Conservation (phyloP, 2,797 vertebrate genomes). For the Poeciliopsis presidionis region DNA sequence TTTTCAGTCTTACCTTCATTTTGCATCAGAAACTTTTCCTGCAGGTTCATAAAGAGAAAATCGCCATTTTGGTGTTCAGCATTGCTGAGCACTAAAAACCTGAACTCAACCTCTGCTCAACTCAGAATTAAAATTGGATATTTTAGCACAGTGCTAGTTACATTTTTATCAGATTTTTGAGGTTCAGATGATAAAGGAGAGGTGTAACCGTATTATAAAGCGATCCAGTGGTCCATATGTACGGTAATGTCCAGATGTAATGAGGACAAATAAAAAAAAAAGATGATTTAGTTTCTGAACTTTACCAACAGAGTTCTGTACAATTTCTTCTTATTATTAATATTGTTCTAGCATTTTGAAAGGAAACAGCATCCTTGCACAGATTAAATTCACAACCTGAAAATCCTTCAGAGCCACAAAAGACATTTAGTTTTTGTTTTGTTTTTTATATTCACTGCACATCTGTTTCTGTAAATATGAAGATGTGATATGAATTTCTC, state of each 20-base stretch:
- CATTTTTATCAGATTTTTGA: background rate
- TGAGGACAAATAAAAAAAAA: background rate
- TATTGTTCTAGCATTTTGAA: background rate
- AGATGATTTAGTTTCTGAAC: background rate
- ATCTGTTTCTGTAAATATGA: background rate
- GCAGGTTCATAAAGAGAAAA: background rate
- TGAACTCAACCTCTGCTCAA: background rate
- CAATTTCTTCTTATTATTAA: background rate
- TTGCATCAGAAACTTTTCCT: background rate
- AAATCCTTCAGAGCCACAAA: slow-evolving; percentile 1
- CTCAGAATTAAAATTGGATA: too few relatives aligned
- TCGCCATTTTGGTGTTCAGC: too few relatives aligned
- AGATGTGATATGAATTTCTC: slow-evolving; percentile 14
- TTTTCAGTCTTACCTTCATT: background rate
- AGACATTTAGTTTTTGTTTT: background rate
- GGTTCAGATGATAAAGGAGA: background rate
- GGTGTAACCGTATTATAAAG: background rate
- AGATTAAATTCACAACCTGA: background rate
- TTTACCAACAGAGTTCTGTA: background rate
- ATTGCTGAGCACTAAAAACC: background rate
- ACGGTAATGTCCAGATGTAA: background rate
- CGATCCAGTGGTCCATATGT: background rate
- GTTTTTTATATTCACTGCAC: background rate
- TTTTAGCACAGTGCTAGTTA: background rate
- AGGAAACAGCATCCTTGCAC: background rate